Base-by-base conservation (phyloP, 2,888 invertebrate species). In the Clanis bilineata region DNA sequence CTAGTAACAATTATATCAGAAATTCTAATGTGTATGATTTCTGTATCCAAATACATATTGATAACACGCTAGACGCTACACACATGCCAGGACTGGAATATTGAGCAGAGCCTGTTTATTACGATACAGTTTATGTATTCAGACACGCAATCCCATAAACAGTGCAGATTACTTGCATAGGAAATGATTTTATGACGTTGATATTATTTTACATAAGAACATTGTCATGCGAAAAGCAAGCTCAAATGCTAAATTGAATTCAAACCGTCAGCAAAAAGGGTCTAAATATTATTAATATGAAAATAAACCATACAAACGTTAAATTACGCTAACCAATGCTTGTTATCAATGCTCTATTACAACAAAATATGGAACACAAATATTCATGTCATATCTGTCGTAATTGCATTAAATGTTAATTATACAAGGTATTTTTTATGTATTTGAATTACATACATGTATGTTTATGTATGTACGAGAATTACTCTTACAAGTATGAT, bases 41-140 rank as follows among this genome's bases (percentile, higher is more conserved):
- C 67, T 63, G 64, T 71, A 58, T 64, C 65, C 64, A 64, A 69
- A 74, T 76, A 70, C 73, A 74, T 79, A 77, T 71, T 72, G 74
- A 74, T 79, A 73, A 67, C 69, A 69, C 61, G 64, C 63, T 65
- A 67, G 68, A 69, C 61, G 64, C 63, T 65, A 76, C 70, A 66
- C 69, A 67, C 66, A 59, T 32, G 64, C 67, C 63, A 62, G 10
- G 58, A 44, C 60, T 61, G 62, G 66, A 71, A 73, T 74, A 44
- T 64, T 67, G 73, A 78, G 64, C 63, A 66, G 65, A 57, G 62
- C 64, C 43, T 56, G 39, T 60, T 64, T 61, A 63, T 64, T 65
- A 65, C 69, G 67, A 66, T 39, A 38, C 12, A 55, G 15, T 70
- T 71, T 70, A 70, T 65, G 69, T 67, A 70, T 64, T 9, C 32